Percentiles rank a stretch among this genome's conserved stretches.
phyloP scores from a whole-genome alignment of 2,888 invertebrate species.

The Nesidiocoris tenuis region DNA sequence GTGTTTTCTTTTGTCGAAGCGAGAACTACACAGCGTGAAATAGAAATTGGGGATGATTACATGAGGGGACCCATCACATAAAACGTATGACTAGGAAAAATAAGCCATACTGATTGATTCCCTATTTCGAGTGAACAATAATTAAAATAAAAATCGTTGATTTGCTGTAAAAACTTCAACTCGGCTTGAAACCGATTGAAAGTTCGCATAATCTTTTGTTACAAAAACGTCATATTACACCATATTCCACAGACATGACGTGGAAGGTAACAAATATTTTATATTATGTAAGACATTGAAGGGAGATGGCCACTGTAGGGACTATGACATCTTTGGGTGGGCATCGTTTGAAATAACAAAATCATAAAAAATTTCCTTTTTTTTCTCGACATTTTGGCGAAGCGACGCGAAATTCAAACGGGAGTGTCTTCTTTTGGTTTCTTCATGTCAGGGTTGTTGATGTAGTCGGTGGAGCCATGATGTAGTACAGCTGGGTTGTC shows the following conservation, averaged over 20 bases:
- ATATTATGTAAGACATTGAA: background rate
- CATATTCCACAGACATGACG: background rate
- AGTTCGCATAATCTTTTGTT: background rate
- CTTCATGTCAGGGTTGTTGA: slow-evolving; percentile 61
- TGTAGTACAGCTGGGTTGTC: slow-evolving; percentile 56
- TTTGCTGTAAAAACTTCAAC: background rate
- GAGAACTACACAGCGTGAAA: background rate
- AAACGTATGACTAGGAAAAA: slow-evolving; percentile 19
- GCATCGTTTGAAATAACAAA: background rate
- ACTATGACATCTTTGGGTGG: slow-evolving; percentile 26
- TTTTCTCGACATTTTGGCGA: background rate
- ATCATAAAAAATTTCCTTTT: background rate
- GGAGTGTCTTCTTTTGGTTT: slow-evolving; percentile 63
- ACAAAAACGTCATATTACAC: background rate
- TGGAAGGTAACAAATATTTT: slow-evolving; percentile 19
- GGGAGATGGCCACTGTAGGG: slow-evolving; percentile 15
- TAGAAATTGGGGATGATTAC: background rate
- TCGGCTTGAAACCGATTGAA: background rate
- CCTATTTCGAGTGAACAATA: background rate
- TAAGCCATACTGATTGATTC: slow-evolving; percentile 19
- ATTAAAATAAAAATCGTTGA: background rate
- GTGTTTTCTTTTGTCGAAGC: too few species aligned
- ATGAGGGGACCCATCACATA: background rate
- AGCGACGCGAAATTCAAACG: slow-evolving; percentile 54
- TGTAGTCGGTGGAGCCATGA: slow-evolving; percentile 61